These are phyloP conservation scores for Poicephalus meyeri DNA, from an alignment of 2,113 vertebrate species.

Conservation along the genomic window DNA sequence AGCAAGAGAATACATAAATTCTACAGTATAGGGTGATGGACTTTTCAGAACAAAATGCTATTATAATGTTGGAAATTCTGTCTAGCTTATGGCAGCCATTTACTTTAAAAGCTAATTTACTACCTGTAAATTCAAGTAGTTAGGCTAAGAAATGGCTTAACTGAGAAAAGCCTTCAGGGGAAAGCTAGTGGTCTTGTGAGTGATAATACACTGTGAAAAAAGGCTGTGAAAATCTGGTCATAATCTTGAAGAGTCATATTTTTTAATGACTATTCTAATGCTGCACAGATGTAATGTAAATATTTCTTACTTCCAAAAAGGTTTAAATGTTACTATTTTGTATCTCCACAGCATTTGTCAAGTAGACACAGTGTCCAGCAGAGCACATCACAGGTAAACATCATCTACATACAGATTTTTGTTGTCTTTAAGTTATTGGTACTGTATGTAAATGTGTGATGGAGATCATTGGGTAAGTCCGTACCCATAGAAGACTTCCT, in stretches of 20 bases:
- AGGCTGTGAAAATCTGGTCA: not conserved
- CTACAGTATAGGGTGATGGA: not conserved
- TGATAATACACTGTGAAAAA: not conserved
- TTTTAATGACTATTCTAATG: not conserved
- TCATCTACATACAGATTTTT: not conserved
- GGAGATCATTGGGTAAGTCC: not conserved
- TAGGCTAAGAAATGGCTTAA: not conserved
- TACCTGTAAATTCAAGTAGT: not conserved
- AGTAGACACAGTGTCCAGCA: conserved; percentile 97
- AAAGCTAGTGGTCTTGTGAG: not conserved
- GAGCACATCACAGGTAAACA: conserved; percentile 91
- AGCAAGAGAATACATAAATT: not conserved
- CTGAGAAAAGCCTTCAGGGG: not conserved
- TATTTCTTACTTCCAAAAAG: not conserved
- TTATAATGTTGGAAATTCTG: not conserved
- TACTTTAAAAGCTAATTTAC: not conserved
- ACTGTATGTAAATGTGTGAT: not conserved
- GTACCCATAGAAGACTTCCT: not conserved
- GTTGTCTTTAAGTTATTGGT: not conserved
- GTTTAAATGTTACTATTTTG: conserved; percentile 30
- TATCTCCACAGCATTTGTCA: conserved; percentile 87
- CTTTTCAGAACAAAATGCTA: not conserved
- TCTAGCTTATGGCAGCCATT: not conserved
- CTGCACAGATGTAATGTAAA: not conserved
- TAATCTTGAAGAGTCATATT: not conserved